phyloP scores from a whole-genome alignment of 2,888 invertebrate genomes.

The Enchytraeus crypticus region DNA sequence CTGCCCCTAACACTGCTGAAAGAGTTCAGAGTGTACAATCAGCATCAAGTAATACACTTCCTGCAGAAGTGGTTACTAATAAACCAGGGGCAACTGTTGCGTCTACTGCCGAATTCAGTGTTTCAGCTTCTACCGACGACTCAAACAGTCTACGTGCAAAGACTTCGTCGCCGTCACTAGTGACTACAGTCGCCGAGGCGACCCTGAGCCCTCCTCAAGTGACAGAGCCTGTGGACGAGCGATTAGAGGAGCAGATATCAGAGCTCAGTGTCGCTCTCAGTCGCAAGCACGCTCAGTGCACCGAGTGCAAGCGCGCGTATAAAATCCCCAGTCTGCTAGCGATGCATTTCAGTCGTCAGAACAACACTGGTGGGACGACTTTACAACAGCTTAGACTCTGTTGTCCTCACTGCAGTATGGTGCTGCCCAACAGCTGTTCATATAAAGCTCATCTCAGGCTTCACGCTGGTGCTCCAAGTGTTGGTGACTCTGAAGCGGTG shows the following conservation, averaged over 20 bases:
- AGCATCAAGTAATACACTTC: too few relatives aligned
- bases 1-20: too few relatives aligned
- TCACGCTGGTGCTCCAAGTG: too few relatives aligned
- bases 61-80: background rate
- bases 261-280: background rate
- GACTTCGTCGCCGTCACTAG: background rate
- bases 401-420: conserved; percentile 2
- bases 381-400: too few relatives aligned
- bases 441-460: conserved; percentile 49
- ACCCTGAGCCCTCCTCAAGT: background rate
- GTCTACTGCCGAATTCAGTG: too few relatives aligned
- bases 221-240: too few relatives aligned
- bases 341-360: background rate
- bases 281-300: background rate
- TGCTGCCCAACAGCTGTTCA: conserved; percentile 11
- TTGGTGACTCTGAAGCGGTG: too few relatives aligned
- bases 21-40: too few relatives aligned
- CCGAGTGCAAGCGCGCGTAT: background rate
- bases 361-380: too few relatives aligned
- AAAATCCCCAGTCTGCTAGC: background rate
- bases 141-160: too few relatives aligned
- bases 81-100: background rate
- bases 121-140: background rate
- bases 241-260: too few relatives aligned
- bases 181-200: background rate